phyloP scores from a whole-genome alignment of 2,888 invertebrate genomes.

The Drosophila anceps region DNA sequence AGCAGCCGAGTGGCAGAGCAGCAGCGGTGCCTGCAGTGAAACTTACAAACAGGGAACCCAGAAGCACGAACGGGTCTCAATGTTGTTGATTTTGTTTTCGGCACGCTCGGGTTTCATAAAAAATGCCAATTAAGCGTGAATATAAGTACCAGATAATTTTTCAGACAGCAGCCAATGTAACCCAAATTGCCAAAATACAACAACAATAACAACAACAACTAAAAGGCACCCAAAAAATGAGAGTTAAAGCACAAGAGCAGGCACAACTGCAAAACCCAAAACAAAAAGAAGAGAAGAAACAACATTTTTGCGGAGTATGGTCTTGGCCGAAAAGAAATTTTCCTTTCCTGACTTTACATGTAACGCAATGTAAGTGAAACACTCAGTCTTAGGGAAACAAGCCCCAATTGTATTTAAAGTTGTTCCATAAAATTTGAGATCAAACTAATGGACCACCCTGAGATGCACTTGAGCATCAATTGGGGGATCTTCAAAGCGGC shows the following conservation, averaged over 20 bases:
- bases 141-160: constrained; percentile 84
- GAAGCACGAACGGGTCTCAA: constrained; percentile 73
- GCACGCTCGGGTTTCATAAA: constrained; percentile 79
- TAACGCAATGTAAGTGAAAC: constrained; percentile 21
- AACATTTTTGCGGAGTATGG: constrained; percentile 58
- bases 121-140: constrained; percentile 85
- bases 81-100: constrained; percentile 59
- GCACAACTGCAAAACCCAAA: constrained; percentile 40
- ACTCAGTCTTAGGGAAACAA: background rate
- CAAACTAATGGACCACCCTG: constrained; percentile 50
- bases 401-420: background rate
- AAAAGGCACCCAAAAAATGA: constrained; percentile 50
- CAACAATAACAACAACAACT: background rate
- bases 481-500: constrained; percentile 51
- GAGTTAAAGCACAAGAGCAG: constrained; percentile 62
- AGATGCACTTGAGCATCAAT: constrained; percentile 41
- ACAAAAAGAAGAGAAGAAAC: constrained; percentile 34
- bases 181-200: constrained; percentile 74
- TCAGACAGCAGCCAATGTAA: constrained; percentile 82
- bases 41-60: constrained; percentile 60
- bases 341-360: constrained; percentile 21
- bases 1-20: constrained; percentile 6
- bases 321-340: constrained; percentile 43
- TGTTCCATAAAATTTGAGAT: background rate
- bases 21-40: constrained; percentile 4